Conservation (phyloP, 2,797 vertebrate genomes). For the Alauda arvensis region DNA sequence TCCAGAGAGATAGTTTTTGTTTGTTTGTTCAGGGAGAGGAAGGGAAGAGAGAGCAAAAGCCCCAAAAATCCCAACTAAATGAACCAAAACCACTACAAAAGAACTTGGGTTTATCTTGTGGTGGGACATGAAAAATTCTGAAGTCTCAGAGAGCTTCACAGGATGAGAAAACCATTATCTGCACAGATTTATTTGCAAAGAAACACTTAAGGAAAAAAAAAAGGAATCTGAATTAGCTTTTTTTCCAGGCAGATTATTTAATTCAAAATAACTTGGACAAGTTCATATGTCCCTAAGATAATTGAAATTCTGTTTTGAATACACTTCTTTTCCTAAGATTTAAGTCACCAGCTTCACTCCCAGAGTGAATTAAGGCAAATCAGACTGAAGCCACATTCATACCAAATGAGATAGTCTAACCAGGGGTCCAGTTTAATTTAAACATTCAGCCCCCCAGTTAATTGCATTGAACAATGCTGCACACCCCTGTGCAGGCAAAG, state of each 20-base stretch:
- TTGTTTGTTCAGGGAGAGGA: slow-evolving; percentile 10
- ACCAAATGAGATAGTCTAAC: not conserved
- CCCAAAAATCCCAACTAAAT: slow-evolving; percentile 4
- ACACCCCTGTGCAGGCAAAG: not conserved
- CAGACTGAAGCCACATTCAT: not conserved
- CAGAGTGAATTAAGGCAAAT: not conserved
- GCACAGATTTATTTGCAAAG: slow-evolving; percentile 27
- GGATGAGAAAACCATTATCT: slow-evolving; percentile 44
- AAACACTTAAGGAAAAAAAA: not conserved
- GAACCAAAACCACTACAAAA: slow-evolving; percentile 56
- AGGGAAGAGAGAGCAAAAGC: not conserved
- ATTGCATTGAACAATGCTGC: not conserved
- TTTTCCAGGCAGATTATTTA: slow-evolving; percentile 25
- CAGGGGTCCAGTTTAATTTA: not conserved
- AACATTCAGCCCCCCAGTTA: not conserved
- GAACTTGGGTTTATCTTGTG: not conserved
- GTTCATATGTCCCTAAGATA: not conserved
- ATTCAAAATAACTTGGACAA: not conserved
- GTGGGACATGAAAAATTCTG: slow-evolving; percentile 28
- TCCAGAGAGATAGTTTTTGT: slow-evolving; percentile 5
- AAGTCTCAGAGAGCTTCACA: slow-evolving; percentile 31
- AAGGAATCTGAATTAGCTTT: not conserved
- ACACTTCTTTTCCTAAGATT: not conserved
- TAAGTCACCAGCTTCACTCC: not conserved
- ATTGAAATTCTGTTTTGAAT: slow-evolving; percentile 4